A percentile compares a stretch with the other conserved stretches of the same genome.
These are phyloP conservation scores for Caranx melampygus DNA, from an alignment of 2,113 vertebrate genomes.

Conservation along the genomic window DNA sequence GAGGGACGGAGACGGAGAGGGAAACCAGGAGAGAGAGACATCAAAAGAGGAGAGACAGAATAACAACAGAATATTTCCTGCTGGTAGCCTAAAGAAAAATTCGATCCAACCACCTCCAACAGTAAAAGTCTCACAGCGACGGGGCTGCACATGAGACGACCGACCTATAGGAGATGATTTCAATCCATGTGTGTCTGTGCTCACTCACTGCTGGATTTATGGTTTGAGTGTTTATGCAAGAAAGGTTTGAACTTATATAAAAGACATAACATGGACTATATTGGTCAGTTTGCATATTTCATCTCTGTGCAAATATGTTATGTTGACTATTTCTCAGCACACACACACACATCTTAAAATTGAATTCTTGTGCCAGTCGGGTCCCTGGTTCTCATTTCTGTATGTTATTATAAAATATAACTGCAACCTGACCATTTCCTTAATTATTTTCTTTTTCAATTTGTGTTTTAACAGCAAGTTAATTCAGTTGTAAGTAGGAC, in stretches of 20 bases:
- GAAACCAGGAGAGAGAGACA: conserved; percentile 6
- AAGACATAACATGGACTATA: background rate
- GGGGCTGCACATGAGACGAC: background rate
- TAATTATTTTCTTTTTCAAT: conserved; percentile 6
- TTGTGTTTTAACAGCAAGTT: background rate
- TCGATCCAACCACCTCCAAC: background rate
- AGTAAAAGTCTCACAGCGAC: conserved; percentile 2
- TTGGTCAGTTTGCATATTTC: background rate
- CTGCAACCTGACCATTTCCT: background rate
- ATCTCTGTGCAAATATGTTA: background rate
- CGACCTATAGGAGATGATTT: background rate
- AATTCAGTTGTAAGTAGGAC: background rate
- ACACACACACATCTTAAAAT: background rate
- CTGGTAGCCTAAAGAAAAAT: conserved; percentile 26
- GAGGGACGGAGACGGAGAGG: conserved; percentile 12
- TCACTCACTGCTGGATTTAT: background rate
- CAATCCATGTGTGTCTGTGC: background rate
- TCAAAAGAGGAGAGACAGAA: conserved; percentile 7
- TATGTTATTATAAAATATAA: conserved; percentile 18
- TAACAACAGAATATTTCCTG: conserved; percentile 37
- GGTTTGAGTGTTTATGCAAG: background rate
- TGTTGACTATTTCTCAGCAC: background rate
- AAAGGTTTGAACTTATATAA: background rate
- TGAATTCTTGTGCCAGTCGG: background rate
- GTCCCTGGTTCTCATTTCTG: conserved; percentile 10